Conservation (phyloP, 2,797 vertebrate genomes). For the Cheirogaleus major region DNA sequence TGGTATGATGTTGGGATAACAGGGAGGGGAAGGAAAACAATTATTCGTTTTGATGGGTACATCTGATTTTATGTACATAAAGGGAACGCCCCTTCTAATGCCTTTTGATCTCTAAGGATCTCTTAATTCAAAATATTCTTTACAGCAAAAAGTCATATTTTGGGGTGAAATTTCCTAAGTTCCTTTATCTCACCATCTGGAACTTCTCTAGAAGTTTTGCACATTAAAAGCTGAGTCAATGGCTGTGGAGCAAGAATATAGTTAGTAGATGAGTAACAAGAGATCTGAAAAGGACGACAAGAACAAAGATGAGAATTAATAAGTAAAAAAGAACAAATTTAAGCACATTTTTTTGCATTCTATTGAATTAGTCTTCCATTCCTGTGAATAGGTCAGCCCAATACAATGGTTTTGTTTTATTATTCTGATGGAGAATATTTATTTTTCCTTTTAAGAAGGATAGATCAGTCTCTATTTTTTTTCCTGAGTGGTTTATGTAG, state of each 20-base stretch:
- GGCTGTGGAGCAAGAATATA: background rate
- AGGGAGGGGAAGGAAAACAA: background rate
- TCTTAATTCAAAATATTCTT: background rate
- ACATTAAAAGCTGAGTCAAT: background rate
- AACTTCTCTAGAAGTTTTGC: background rate
- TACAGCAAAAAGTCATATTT: background rate
- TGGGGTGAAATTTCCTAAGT: background rate
- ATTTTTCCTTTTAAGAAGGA: background rate
- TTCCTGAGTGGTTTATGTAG: background rate
- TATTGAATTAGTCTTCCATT: too few relatives aligned
- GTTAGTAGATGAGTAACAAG: background rate
- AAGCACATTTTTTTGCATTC: too few relatives aligned
- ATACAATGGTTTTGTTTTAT: too few relatives aligned
- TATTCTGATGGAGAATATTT: background rate
- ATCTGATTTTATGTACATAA: background rate
- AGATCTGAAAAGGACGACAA: background rate
- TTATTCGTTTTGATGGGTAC: too few relatives aligned
- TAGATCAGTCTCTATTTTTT: background rate
- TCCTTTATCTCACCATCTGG: background rate
- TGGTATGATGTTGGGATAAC: background rate
- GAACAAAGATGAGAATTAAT: background rate
- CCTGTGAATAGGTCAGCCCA: too few relatives aligned
- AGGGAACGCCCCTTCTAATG: background rate
- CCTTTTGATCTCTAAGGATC: background rate
- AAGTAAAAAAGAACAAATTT: too few relatives aligned